Evolutionary conservation across 1,140 invertebrate genomes (phyloP).

Genomic region (Psix sp.): DNA sequence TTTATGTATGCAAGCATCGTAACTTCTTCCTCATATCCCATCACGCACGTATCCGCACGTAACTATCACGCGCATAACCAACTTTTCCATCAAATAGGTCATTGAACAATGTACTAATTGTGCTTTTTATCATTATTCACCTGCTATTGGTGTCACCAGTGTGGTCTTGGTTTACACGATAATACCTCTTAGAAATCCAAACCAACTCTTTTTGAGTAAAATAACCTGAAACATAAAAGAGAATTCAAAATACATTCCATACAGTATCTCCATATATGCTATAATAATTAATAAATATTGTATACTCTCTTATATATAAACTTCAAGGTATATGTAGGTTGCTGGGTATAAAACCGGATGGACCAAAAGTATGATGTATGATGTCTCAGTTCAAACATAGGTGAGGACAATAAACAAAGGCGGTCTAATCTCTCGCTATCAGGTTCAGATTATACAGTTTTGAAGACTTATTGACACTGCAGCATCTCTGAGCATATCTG

Average conservation of each 20-base stretch:
- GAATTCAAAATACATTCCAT: no score
- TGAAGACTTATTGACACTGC: conserved; percentile 65
- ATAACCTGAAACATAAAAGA: not conserved
- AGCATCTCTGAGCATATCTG: conserved; percentile 63
- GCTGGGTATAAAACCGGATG: no score
- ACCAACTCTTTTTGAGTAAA: not conserved
- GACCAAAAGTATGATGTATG: conserved; percentile 67
- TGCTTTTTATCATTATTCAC: conserved; percentile 37
- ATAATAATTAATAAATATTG: no score
- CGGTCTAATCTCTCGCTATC: conserved; percentile 72
- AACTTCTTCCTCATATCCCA: conserved; percentile 60
- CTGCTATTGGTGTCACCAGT: conserved; percentile 23
- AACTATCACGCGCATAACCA: conserved; percentile 40
- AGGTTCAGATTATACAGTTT: conserved; percentile 53
- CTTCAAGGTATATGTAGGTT: no score
- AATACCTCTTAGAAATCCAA: not conserved
- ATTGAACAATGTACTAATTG: conserved; percentile 51
- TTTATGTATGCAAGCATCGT: conserved; percentile 66
- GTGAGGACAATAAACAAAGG: conserved; percentile 70
- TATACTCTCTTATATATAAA: no score
- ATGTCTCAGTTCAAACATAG: conserved; percentile 69
- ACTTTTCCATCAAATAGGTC: conserved; percentile 54
- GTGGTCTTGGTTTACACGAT: conserved; percentile 3
- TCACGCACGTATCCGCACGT: conserved; percentile 35
- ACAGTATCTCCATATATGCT: no score